Evolutionary conservation across 2,113 vertebrate genomes (phyloP), one percentile per base, ranked within the genome.

Genomic region (Upupa epops): DNA sequence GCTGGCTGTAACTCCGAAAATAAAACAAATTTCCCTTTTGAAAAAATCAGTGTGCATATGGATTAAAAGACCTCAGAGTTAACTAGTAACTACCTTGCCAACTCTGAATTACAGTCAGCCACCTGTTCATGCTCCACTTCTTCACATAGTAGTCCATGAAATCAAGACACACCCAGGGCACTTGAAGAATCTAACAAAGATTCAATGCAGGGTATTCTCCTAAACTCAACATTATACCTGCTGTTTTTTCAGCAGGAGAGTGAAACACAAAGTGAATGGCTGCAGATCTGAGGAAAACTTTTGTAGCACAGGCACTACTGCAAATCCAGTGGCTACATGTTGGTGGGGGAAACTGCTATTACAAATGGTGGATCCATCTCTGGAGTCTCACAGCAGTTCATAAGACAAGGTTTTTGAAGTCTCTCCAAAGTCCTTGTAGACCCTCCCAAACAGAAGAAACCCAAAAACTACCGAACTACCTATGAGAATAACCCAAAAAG

Each of bases 81-180:
- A 29, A 29, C 36, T 10, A 65, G 12, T 6, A 83, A 58, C 46
- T 24, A 52, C 21, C 49, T 72, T 73, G 59, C 22, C 56, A n/a
- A 61, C 25, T 65, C 26, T 55, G 28, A 65, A 31, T 29, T 19
- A 54, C 5, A 42, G n/a, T 28, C 75, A 32, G 42, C 12, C 0
- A 0, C 11, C 29, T 13, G 21, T 5, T 51, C 5, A n/a, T 40
- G 68, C 46, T 54, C 36, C 29, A 31, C 29, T 54, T 65, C 25
- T 48, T 55, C 45, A 28, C 9, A 24, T 1, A 11, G 51, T 2
- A 65, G 51, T 15, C 13, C 28, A 11, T 19, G 65, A 18, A 75
- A 80, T 15, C 31, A 86, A 40, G 31, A 46, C 13, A n/a, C 0
- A 0, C 42, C 48, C 48, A 70, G 0, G 2, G 31, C 25, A 49